Base-by-base conservation (phyloP, 2,888 invertebrate species). In the Eupithecia abbreviata region DNA sequence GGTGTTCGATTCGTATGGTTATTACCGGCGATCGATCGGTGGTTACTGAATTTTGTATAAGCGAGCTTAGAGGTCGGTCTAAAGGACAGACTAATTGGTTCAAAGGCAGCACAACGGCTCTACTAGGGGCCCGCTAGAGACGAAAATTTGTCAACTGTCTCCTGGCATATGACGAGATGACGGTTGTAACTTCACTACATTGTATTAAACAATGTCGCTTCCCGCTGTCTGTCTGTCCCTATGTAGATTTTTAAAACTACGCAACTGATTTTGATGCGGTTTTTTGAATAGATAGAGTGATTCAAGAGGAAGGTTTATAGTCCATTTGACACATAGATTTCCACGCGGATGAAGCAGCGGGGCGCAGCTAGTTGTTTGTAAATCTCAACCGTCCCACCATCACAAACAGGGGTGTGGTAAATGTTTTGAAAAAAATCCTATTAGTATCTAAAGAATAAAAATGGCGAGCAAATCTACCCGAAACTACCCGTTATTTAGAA, bases 31-130 rank as follows among this genome's bases (percentile, higher is more conserved):
- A 66, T 66, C 42, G 66, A 66, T 66, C 9, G 42, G 42, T 66
- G 42, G 41, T 66, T 15, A 66, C 66, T 66, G 66, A 66, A 66
- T 66, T 66, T 66, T 66, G 66, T 66, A 66, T 66, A 42, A 7
- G 42, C 4, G 10, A 41, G 41, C 42, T 62, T 62, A 30, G 58
- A 66, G 42, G 66, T 66, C 66, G 66, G 7, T 7, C 10, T 62
- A 30, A 10, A 30, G 18, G 62, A 62, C 62, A 30, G 1, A 55
- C 3, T 58, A 30, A 30, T 62, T 9, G 18, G 18, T 13, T 49
- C 3, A 4, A 51, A 51, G 51, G 0, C 51, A 51, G 3, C 15
- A 4, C 2, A 15, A 51, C 0, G 2, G 5, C 15, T 3, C 15
- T 15, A 15, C 15, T 51, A 6, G 51, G 4, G 51, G 51, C 6